These are phyloP conservation scores for Miichthys miiuy DNA, from an alignment of 2,797 vertebrate species.

Conservation along the genomic window DNA sequence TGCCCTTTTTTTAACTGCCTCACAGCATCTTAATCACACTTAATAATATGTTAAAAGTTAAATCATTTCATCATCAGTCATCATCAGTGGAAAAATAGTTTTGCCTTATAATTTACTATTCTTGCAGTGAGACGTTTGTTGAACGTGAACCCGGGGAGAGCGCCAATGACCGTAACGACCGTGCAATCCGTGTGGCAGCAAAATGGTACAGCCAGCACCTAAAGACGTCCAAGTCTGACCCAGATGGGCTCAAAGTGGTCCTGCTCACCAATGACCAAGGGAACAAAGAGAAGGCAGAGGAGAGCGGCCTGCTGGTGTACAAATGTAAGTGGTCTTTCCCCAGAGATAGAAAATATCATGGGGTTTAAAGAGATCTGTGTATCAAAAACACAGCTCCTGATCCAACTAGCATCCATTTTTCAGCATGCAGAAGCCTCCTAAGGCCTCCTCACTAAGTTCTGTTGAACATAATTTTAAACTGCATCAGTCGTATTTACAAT, in stretches of 20 bases:
- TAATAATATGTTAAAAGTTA: neutral
- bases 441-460: neutral
- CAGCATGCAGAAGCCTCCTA: neutral
- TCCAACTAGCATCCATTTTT: neutral
- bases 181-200: slow-evolving; percentile 92
- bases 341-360: neutral
- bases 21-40: neutral
- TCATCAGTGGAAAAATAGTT: neutral
- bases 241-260: slow-evolving; percentile 84
- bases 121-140: slow-evolving; percentile 92
- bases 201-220: slow-evolving; percentile 95
- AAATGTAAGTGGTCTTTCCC: slow-evolving; percentile 86
- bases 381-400: neutral
- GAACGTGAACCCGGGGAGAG: slow-evolving; percentile 93
- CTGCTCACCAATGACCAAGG: slow-evolving; percentile 94
- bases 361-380: neutral
- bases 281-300: slow-evolving; percentile 93
- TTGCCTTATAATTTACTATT: neutral
- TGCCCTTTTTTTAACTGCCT: neutral
- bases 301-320: slow-evolving; percentile 89
- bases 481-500: neutral
- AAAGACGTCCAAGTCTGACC: slow-evolving; percentile 68
- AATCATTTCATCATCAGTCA: neutral
- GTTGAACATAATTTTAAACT: neutral
- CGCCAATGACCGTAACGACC: slow-evolving; percentile 95